Evolutionary conservation across 2,113 vertebrate genomes (phyloP).

Genomic region (Perca fluviatilis): DNA sequence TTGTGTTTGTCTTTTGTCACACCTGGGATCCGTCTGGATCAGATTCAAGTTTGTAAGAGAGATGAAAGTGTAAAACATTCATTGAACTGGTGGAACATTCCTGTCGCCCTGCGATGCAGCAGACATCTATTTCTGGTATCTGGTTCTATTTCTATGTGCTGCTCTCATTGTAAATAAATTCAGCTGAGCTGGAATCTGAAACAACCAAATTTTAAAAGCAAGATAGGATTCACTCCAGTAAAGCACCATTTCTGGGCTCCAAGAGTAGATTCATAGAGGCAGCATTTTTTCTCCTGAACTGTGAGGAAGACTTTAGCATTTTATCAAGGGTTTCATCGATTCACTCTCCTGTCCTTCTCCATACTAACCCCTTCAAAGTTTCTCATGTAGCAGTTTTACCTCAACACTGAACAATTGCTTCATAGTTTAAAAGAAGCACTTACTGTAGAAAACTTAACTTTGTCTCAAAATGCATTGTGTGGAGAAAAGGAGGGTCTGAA

Average conservation of each 20-base stretch:
- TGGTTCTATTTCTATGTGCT: constrained; percentile 67
- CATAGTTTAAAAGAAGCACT: not conserved
- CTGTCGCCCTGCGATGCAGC: constrained; percentile 28
- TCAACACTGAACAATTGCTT: not conserved
- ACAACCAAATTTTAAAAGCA: constrained; percentile 8
- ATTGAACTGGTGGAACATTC: constrained; percentile 53
- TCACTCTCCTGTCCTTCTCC: not conserved
- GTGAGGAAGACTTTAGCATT: not conserved
- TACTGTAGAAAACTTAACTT: not conserved
- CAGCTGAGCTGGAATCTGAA: constrained; percentile 41
- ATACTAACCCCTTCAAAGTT: not conserved
- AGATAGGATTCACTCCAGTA: constrained; percentile 16
- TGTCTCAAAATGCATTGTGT: not conserved
- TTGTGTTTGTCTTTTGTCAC: constrained; percentile 43
- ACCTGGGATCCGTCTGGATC: constrained; percentile 25
- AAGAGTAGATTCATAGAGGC: not conserved
- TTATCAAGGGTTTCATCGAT: not conserved
- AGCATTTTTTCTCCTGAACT: not conserved
- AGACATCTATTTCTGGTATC: constrained; percentile 67
- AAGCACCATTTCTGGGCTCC: constrained; percentile 20
- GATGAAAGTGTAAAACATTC: constrained; percentile 17
- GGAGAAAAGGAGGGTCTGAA: not conserved
- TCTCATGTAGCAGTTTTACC: constrained; percentile 15
- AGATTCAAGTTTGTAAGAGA: constrained; percentile 30
- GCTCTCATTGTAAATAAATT: constrained; percentile 56